Conservation (phyloP, 2,888 invertebrate species). For the Ophonus ardosiacus region DNA sequence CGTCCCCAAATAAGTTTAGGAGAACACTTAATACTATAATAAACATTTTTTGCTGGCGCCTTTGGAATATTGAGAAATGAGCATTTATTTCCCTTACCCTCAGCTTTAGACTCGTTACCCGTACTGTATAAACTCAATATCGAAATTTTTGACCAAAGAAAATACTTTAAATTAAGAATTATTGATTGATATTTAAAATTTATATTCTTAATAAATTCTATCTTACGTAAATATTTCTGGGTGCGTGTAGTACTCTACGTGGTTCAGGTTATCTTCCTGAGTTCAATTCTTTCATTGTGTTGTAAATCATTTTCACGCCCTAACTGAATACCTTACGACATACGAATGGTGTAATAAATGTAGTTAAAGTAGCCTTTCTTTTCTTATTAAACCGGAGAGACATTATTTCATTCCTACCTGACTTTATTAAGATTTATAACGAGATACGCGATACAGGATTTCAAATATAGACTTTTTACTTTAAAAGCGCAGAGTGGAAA, state of each 20-base stretch:
- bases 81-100: too few species aligned
- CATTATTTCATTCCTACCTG: constrained; percentile 41
- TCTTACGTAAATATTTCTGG: not conserved
- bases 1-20: too few species aligned
- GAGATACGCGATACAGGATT: constrained; percentile 30
- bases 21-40: too few species aligned
- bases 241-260: not conserved
- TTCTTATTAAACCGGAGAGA: constrained; percentile 30
- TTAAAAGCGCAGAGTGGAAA: constrained; percentile 28
- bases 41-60: too few species aligned
- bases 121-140: too few species aligned
- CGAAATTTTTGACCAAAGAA: too few species aligned
- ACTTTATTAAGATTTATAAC: constrained; percentile 50
- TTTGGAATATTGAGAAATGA: too few species aligned
- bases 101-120: too few species aligned
- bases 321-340: not conserved
- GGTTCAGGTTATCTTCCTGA: constrained; percentile 44
- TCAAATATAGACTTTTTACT: constrained; percentile 45
- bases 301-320: constrained; percentile 43
- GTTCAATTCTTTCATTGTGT: constrained; percentile 45
- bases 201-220: not conserved
- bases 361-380: constrained; percentile 47
- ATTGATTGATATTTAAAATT: too few species aligned
- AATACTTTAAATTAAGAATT: too few species aligned
- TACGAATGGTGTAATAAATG: constrained; percentile 49